Base-by-base conservation (phyloP, 2,888 invertebrate genomes). In the Acholoe squamosa region DNA sequence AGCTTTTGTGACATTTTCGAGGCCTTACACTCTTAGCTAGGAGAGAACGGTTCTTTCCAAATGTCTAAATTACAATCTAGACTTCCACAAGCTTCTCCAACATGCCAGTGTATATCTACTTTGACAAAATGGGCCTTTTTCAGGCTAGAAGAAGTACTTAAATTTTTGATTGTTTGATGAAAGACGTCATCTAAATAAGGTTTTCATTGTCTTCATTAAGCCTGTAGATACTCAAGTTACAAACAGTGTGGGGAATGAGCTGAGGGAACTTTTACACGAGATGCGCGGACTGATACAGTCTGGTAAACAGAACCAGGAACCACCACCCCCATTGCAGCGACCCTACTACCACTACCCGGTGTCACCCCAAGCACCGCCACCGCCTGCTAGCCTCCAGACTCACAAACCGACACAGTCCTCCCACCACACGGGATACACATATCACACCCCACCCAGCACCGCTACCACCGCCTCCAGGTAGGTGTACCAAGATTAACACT, bases 271-370 rank as follows among this genome's bases (percentile, higher is more conserved):
- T 28, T 10, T 89, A 22, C 71, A 33, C 5, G 89, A 89, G 51
- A 89, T 89, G 89, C 76, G 89, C 0, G 14, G 33, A 10, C 61
- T 89, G 22, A 33, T 89, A 25, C 34, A 86, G n/a, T n/a, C n/a
- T 28, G 56, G 86, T 28, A 56, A 56, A 54, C 86, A 86, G 28
- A 52, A 1, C 28, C 28, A 10, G 33, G 28, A 10, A 54, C 52
- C 22, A 52, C 28, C 86, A 28, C 80, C 80, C 34, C 54, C 7
- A 54, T 16, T n/a, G 5, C 12, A 43, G 51, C 28, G 31, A n/a
- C 54, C 12, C 12, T n/a, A 54, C 33, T n/a, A 33, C 43, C 54
- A 86, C 28, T 12, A 54, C 1, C 54, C 28, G 86, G 31, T 54
- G 34, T 7, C n/a, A 10, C 43, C 33, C 80, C 80, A 25, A 16